Evolutionary conservation across 2,888 invertebrate genomes (phyloP).

Genomic region (Spodoptera littoralis): DNA sequence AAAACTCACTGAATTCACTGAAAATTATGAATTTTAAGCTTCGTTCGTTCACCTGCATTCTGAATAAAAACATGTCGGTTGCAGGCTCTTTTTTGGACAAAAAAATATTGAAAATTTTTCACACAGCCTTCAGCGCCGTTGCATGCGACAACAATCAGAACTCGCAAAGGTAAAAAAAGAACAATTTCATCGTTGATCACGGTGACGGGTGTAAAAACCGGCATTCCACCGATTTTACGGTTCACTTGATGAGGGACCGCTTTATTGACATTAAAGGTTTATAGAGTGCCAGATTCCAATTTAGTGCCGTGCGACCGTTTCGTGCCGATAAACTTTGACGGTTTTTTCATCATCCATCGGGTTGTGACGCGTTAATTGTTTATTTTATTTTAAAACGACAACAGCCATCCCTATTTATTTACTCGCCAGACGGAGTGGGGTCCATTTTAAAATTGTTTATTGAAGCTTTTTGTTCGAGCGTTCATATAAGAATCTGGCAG

Average conservation of each 20-base stretch:
- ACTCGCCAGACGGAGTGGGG: constrained; percentile 6
- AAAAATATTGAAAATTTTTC: constrained; percentile 13
- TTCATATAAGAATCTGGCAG: constrained; percentile 5
- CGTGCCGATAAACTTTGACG: constrained; percentile 69
- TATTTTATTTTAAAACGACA: constrained; percentile 55
- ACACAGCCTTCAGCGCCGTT: neutral
- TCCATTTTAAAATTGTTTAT: constrained; percentile 23
- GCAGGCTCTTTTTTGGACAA: neutral
- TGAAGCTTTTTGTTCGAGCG: constrained; percentile 15
- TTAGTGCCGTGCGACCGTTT: constrained; percentile 66
- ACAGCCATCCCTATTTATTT: constrained; percentile 32
- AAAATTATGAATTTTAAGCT: too few relatives aligned
- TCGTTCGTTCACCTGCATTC: too few relatives aligned
- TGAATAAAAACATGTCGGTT: neutral
- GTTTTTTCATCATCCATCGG: constrained; percentile 57
- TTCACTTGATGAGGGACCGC: constrained; percentile 71
- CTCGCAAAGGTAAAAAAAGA: constrained; percentile 22
- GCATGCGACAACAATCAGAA: constrained; percentile 19
- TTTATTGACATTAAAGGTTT: constrained; percentile 84
- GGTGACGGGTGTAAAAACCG: constrained; percentile 58
- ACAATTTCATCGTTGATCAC: constrained; percentile 27
- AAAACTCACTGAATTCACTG: neutral
- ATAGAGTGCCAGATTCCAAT: constrained; percentile 79
- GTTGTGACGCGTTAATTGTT: constrained; percentile 56
- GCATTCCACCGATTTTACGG: constrained; percentile 76